phyloP scores from a whole-genome alignment of 1,140 invertebrate genomes.

The Drosophila tani region DNA sequence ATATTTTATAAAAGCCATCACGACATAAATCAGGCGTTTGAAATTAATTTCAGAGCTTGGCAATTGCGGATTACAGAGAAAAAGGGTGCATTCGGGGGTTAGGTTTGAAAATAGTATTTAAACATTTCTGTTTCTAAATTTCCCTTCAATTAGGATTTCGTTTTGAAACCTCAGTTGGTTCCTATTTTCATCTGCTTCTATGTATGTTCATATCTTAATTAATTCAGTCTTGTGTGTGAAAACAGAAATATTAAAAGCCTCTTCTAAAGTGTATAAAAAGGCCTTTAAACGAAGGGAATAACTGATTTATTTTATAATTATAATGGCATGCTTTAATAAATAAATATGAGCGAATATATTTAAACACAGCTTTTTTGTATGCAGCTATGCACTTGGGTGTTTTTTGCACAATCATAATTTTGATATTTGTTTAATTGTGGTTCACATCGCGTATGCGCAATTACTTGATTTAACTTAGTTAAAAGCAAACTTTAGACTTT shows the following conservation, averaged over 20 bases:
- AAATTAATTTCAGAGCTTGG: not conserved
- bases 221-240: too few species aligned
- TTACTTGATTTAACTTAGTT: constrained; percentile 10
- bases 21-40: not conserved
- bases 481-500: not conserved
- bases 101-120: too few species aligned
- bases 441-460: not conserved
- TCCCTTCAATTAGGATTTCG: not conserved
- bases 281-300: not conserved
- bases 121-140: not conserved
- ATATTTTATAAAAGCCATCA: constrained; percentile 1
- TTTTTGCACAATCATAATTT: not conserved
- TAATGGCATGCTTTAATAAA: not conserved
- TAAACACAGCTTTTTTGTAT: not conserved
- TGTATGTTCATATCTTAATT: too few species aligned
- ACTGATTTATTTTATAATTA: not conserved
- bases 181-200: too few species aligned
- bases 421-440: constrained; percentile 4
- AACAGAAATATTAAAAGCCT: not conserved
- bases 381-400: not conserved
- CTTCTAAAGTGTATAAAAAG: not conserved
- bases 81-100: too few species aligned
- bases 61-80: too few species aligned
- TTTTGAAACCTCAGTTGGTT: too few species aligned
- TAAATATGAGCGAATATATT: not conserved